phyloP scores from a whole-genome alignment of 2,888 invertebrate species.

The Aspidapion aeneum region DNA sequence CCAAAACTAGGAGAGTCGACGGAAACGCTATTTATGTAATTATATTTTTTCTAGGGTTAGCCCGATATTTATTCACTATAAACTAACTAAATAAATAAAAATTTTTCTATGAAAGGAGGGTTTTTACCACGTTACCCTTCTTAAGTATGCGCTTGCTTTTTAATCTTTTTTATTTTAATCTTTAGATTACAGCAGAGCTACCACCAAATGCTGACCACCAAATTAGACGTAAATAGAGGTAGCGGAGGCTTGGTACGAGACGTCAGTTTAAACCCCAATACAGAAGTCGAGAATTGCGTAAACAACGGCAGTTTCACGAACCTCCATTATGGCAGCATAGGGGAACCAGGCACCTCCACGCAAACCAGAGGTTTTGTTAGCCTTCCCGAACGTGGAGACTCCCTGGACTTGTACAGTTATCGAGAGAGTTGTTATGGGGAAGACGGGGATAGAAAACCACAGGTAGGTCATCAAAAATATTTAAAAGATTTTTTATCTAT shows the following conservation, averaged over 20 bases:
- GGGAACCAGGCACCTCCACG: conserved; percentile 30
- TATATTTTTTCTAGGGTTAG: too few relatives aligned
- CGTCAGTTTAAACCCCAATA: conserved; percentile 53
- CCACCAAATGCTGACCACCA: not conserved
- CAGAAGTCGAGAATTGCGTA: conserved; percentile 62
- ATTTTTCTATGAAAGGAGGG: too few relatives aligned
- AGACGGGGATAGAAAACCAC: conserved; percentile 41
- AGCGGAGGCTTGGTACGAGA: conserved; percentile 51
- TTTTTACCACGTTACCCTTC: too few relatives aligned
- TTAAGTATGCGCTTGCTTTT: too few relatives aligned
- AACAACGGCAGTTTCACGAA: conserved; percentile 65
- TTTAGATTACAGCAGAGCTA: not conserved
- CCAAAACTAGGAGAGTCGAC: too few relatives aligned
- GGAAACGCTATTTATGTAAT: too few relatives aligned
- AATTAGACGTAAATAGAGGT: conserved; percentile 37
- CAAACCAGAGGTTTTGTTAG: conserved; percentile 35
- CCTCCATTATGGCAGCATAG: conserved; percentile 61
- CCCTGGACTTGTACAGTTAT: conserved; percentile 58
- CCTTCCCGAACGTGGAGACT: conserved; percentile 54
- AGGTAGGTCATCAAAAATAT: not conserved
- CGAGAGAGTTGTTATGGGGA: conserved; percentile 59
- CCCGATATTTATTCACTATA: too few relatives aligned
- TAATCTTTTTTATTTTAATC: not conserved
- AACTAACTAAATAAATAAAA: too few relatives aligned
- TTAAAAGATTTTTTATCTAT: not conserved